A percentile compares a stretch with the other conserved stretches of the same genome.
phyloP scores from a whole-genome alignment of 2,888 invertebrate species.

The Sphecodes monilicornis region DNA sequence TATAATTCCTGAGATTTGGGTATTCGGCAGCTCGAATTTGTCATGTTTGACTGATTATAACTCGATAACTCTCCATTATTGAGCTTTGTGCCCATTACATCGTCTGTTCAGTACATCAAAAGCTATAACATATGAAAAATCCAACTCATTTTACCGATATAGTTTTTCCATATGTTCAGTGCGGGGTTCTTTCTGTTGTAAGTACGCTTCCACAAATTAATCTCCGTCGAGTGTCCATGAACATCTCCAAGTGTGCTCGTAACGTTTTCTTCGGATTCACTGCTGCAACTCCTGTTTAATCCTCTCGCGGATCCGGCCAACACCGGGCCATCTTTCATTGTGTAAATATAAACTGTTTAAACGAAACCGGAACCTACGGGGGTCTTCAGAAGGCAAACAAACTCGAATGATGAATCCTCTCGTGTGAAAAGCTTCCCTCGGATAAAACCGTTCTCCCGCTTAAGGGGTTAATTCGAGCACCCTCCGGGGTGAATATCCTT shows the following conservation, averaged over 20 bases:
- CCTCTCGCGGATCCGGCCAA: background rate
- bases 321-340: background rate
- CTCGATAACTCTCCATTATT: no score
- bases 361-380: background rate
- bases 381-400: background rate
- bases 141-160: no score
- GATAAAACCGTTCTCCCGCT: slow-evolving; percentile 37
- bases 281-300: background rate
- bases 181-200: no score
- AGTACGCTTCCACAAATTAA: background rate
- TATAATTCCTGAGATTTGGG: no score
- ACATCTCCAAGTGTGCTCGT: background rate
- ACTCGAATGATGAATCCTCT: slow-evolving; percentile 36
- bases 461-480: slow-evolving; percentile 50
- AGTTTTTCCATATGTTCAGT: no score
- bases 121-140: no score
- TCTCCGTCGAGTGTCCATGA: background rate
- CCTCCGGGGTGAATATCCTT: slow-evolving; percentile 35
- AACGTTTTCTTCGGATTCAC: background rate
- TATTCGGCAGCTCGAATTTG: no score
- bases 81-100: no score
- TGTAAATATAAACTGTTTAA: slow-evolving; percentile 19
- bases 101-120: no score
- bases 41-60: no score
- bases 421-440: slow-evolving; percentile 31